phyloP scores from a whole-genome alignment of 2,797 vertebrate species.

The Syngnathus rostellatus region DNA sequence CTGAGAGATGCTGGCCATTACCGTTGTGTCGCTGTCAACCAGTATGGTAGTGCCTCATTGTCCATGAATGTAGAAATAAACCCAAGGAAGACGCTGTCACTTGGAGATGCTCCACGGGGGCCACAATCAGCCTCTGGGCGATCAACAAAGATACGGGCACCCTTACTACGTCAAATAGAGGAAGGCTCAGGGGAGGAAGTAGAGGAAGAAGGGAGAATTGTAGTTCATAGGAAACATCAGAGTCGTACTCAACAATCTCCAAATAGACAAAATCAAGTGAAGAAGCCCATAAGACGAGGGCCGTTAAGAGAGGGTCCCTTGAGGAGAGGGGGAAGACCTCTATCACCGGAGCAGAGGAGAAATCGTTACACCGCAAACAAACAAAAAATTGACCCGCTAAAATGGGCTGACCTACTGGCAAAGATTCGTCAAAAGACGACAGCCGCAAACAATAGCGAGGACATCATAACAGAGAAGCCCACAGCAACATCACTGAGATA shows the following conservation, averaged over 20 bases:
- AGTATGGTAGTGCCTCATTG: constrained; percentile 73
- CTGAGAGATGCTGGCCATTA: constrained; percentile 77
- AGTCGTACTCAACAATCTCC: constrained; percentile 17
- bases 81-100: constrained; percentile 46
- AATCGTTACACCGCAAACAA: constrained; percentile 70
- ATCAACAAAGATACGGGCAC: constrained; percentile 60
- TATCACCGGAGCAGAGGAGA: constrained; percentile 66
- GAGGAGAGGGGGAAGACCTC: constrained; percentile 31
- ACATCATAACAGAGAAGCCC: constrained; percentile 15
- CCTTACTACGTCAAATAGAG: constrained; percentile 56
- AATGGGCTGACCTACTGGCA: constrained; percentile 87
- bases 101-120: constrained; percentile 44
- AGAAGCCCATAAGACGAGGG: constrained; percentile 36
- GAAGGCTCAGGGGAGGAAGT: constrained; percentile 75
- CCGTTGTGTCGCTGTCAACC: constrained; percentile 81
- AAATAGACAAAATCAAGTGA: constrained; percentile 30
- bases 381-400: constrained; percentile 82
- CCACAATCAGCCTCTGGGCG: constrained; percentile 65
- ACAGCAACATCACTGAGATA: constrained; percentile 14
- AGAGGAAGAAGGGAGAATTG: constrained; percentile 5
- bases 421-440: constrained; percentile 80
- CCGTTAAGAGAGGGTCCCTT: constrained; percentile 27
- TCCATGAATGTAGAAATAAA: constrained; percentile 69
- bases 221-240: constrained; percentile 14
- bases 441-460: constrained; percentile 40